Evolutionary conservation across 2,113 vertebrate species (phyloP), one percentile per base, ranked within the genome.

Genomic region (Anas platyrhynchos): DNA sequence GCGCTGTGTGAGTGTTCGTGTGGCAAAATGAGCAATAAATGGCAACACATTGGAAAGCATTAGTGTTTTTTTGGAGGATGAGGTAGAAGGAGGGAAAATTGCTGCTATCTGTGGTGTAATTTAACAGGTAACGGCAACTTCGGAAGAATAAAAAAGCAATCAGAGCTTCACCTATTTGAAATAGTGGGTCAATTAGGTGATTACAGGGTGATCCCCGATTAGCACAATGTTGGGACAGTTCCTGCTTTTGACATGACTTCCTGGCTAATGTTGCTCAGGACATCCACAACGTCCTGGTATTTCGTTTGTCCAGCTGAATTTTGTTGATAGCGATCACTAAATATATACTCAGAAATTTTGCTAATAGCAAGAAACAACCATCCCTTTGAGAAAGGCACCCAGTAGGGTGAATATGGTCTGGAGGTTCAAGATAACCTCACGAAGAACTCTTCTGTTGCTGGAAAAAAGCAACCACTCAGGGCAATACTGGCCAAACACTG

Each of bases 31-130:
- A 93, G 92, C 34, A 31, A 8, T 90, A 95, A 86, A 58, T 91
- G 95, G 80, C 1, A 0, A 82, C 48, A 61, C 26, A 46, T 26
- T 12, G 73, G 44, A 65, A 82, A 82, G 73, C 52, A 58, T 61
- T 87, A 92, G 77, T 68, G 76, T 44, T 75, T 82, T 90, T 65
- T 44, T 34, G 83, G 88, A 81, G 77, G 38, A 76, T 79, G 62
- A 89, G 16, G 66, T 58, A 92, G 76, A 95, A 93, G 77, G 69
- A 92, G 66, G 81, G 61, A 41, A 95, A 91, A 93, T 94, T 93
- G 44, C 86, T 92, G 73, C 69, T 94, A 73, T 94, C 48, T 82
- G 44, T 69, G 62, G 66, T 62, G 61, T 44, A 88, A 84, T 95
- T 85, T 86, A 93, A 73, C 31, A 66, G 41, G 69, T 66, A 91